phyloP scores from a whole-genome alignment of 37 sponge, comb jelly and placozoan genomes.

The Oscarella lobularis region DNA sequence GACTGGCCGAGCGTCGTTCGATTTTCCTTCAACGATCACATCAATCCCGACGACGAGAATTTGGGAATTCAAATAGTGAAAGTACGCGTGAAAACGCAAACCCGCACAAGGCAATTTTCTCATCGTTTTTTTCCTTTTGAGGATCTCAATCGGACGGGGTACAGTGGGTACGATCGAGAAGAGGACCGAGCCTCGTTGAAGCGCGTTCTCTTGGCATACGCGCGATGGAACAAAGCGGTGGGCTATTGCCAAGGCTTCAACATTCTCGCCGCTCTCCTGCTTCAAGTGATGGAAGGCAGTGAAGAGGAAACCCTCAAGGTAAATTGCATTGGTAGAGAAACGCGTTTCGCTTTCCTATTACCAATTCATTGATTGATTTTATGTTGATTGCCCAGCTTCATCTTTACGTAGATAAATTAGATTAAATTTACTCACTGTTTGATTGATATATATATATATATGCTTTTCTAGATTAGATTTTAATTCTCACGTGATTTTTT shows the following conservation, averaged over 20 bases:
- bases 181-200: conserved; percentile 50
- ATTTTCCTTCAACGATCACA: conserved; percentile 44
- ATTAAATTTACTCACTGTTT: not conserved
- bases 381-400: not conserved
- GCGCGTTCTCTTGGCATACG: conserved; percentile 70
- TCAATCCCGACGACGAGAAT: conserved; percentile 54
- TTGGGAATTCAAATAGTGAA: conserved; percentile 57
- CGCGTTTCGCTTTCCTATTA: too few species aligned
- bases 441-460: conserved; percentile 5
- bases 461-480: too few species aligned
- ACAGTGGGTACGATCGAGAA: conserved; percentile 40
- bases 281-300: conserved; percentile 54
- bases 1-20: conserved; percentile 44
- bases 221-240: conserved; percentile 59
- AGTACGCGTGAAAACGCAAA: conserved; percentile 9
- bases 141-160: conserved; percentile 63
- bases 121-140: not conserved
- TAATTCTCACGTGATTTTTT: not conserved
- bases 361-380: not conserved
- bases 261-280: conserved; percentile 68
- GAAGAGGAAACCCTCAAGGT: conserved; percentile 64
- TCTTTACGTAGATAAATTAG: not conserved
- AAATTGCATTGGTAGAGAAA: too few species aligned
- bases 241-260: conserved; percentile 94
- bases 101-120: not conserved